Evolutionary conservation across 2,888 invertebrate genomes (phyloP), one percentile per base, ranked within the genome.

Genomic region (Lagria hirta): DNA sequence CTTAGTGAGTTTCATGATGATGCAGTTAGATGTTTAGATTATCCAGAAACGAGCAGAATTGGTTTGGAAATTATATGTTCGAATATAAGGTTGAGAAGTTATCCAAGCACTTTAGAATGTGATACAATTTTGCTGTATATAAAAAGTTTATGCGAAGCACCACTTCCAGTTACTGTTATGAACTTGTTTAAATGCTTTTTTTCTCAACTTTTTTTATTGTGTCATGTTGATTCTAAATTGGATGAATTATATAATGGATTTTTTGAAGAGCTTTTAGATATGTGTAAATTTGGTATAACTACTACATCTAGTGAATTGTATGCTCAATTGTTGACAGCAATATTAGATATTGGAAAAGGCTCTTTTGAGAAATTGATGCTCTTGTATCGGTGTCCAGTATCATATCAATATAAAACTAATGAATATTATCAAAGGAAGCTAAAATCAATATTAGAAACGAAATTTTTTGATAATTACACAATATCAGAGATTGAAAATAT

Each of bases 11-110:
- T 34, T 12, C 32, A 42, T 10, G 12, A 16, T n/a, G 49, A 52
- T 28, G 27, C 48, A 38, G 8, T 42, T n/a, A 17, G n/a, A 16
- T 46, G 41, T 16, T 41, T 48, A 14, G 24, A 50, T 10, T 46
- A 52, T 24, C 12, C 45, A 5, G 44, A 49, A 20, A 55, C 52
- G 8, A 30, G 36, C 22, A 17, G 26, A 12, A 13, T 61, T 11
- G 54, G 38, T 4, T 35, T 62, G 4, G 51, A 49, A 37, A 57
- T 61, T 26, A 15, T 55, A n/a, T 49, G 54, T 3, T 55, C 46
- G 3, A 57, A 48, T 23, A 14, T 45, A 16, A 59, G 54, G 38
- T 57, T 52, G 42, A 47, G 49, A 6, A 30, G 50, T 8, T 22
- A 20, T 35, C 59, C 56, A 4, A 36, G 27, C 17, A n/a, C 26